These are phyloP conservation scores for Capreolus pygargus DNA, from an alignment of 2,113 vertebrate genomes.

Conservation along the genomic window DNA sequence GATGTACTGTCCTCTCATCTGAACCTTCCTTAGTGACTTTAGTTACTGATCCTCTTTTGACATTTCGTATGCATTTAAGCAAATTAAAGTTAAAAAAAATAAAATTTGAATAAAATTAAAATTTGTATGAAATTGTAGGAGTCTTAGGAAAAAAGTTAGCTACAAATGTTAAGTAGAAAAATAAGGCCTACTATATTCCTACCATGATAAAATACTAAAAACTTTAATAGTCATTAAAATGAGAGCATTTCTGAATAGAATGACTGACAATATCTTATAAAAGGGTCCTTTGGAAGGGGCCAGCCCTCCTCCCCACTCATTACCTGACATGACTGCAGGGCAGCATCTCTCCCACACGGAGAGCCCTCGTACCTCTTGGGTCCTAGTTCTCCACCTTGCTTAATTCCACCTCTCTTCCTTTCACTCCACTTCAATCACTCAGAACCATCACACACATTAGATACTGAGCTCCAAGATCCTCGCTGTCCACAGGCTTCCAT, in stretches of 20 bases:
- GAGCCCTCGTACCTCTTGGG: background rate
- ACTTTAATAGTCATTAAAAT: background rate
- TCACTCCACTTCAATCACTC: background rate
- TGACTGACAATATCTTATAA: background rate
- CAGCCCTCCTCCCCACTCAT: background rate
- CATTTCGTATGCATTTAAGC: background rate
- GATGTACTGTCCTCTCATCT: background rate
- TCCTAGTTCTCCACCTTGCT: background rate
- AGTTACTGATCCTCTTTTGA: background rate
- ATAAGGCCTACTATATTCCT: background rate
- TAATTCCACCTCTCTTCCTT: background rate
- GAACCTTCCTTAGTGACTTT: background rate
- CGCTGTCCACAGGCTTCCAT: background rate
- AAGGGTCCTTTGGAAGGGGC: background rate
- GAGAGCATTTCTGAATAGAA: background rate
- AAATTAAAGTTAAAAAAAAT: background rate
- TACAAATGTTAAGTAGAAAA: background rate
- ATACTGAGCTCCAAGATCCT: background rate
- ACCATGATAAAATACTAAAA: background rate
- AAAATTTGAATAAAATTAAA: background rate
- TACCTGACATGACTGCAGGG: background rate
- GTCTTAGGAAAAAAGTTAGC: background rate
- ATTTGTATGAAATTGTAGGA: background rate
- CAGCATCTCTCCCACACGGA: fast-evolving
- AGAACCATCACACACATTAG: background rate